A percentile compares a stretch with the other conserved stretches of the same genome.
Evolutionary conservation across 2,797 vertebrate genomes (phyloP).

Genomic region (Gadopsis marmoratus): DNA sequence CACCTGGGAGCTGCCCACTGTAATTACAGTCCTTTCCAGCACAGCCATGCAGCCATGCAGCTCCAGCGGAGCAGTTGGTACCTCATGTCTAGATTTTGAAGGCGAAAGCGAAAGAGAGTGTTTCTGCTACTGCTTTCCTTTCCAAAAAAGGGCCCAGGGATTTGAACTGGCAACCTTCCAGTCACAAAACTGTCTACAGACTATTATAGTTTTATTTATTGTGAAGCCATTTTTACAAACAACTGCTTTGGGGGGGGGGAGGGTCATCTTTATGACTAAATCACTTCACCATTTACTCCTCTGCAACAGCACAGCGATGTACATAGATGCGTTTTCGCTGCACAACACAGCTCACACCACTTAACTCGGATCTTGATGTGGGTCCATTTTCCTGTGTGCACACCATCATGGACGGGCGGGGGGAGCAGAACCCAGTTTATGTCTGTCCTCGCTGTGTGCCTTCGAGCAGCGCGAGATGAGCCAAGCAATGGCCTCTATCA

Average conservation of each 20-base stretch:
- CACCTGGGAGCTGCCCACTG: conserved; percentile 55
- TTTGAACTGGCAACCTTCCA: conserved; percentile 54
- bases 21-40: conserved; percentile 54
- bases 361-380: conserved; percentile 21
- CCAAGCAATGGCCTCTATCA: conserved; percentile 48
- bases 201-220: conserved; percentile 34
- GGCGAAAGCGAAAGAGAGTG: conserved; percentile 23
- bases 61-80: conserved; percentile 30
- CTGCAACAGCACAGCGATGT: conserved; percentile 15
- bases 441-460: conserved; percentile 9
- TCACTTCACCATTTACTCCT: conserved; percentile 39
- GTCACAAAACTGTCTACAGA: conserved; percentile 17
- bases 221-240: conserved; percentile 39
- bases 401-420: not conserved
- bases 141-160: conserved; percentile 23
- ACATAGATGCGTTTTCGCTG: conserved; percentile 23
- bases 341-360: conserved; percentile 33
- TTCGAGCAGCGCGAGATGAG: conserved; percentile 30
- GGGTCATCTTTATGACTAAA: conserved; percentile 52
- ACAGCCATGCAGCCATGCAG: conserved; percentile 34
- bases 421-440: conserved; percentile 1
- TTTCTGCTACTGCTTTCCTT: conserved; percentile 16
- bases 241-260: conserved; percentile 25
- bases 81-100: conserved; percentile 23
- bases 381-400: conserved; percentile 25